Evolutionary conservation across 1,140 invertebrate species (phyloP).

Genomic region (Brachionus rubens): DNA sequence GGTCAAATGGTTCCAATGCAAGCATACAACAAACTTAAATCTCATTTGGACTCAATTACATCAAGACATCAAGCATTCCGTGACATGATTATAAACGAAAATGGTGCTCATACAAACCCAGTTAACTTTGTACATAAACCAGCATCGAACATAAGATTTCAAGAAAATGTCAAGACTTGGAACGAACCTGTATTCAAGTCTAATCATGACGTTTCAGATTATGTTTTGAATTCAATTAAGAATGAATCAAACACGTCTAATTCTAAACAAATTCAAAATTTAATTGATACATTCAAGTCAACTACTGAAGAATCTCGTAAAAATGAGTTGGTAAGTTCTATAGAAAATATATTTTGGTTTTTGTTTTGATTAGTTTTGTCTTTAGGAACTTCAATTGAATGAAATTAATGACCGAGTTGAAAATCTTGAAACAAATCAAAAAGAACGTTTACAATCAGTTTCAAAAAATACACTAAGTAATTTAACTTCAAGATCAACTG

Average conservation of each 20-base stretch:
- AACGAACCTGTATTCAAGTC: too few relatives aligned
- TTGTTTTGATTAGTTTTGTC: background rate
- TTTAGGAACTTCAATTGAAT: background rate
- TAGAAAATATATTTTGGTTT: background rate
- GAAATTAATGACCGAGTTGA: background rate
- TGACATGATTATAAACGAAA: slow-evolving; percentile 18
- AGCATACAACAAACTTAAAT: slow-evolving; percentile 41
- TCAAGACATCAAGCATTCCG: slow-evolving; percentile 27
- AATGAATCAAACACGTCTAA: too few relatives aligned
- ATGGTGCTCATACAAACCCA: background rate
- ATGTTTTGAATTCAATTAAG: too few relatives aligned
- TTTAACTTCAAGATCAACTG: background rate
- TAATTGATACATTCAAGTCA: background rate
- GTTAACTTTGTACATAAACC: too few relatives aligned
- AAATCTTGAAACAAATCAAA: slow-evolving; percentile 1
- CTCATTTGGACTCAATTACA: slow-evolving; percentile 17
- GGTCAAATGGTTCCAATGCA: slow-evolving; percentile 33
- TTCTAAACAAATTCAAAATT: background rate
- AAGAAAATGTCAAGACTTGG: too few relatives aligned
- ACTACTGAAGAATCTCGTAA: background rate
- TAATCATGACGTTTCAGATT: too few relatives aligned
- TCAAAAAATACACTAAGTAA: background rate
- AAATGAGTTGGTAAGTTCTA: slow-evolving; percentile 20
- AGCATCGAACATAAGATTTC: too few relatives aligned
- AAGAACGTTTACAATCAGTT: background rate